Evolutionary conservation across 2,797 vertebrate species (phyloP), one percentile per base, ranked within the genome.

Genomic region (Erithacus rubecula): DNA sequence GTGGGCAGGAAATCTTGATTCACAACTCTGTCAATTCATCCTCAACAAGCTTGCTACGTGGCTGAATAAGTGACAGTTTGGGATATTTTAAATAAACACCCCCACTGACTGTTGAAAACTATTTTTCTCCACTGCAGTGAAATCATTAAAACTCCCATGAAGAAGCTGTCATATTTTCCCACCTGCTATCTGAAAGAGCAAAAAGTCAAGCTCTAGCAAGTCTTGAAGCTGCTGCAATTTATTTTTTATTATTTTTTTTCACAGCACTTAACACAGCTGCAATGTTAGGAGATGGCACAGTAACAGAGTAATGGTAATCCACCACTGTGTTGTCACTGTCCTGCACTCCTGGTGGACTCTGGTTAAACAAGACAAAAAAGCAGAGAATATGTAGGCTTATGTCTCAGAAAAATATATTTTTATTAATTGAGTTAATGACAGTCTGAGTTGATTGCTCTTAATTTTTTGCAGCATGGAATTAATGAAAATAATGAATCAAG

Each of bases 71-170:
- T 84, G 86, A 93, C 62, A 81, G 74, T 82, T 83, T 11, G 6
- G 86, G 69, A 79, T 89, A 94, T 92, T 96, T 94, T 93, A 95
- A 95, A 96, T 87, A 96, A 94, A 90, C 88, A 96, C 86, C 64
- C 77, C 68, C 78, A 76, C 0, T 56, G 72, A 91, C 79, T 88
- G 64, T 26, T 74, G 88, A 92, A 96, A 94, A 94, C 46, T 87
- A 65, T 47, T 94, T 95, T 95, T 65, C 83, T 88, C 51, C 58
- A 64, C 86, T 59, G 64, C 75, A 83, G 68, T 41, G 74, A 94
- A 94, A 93, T 93, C 91, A 94, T 95, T 91, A 95, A 83, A 93
- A 83, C 70, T 89, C 81, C 89, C 9, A 6, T 49, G 83, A 94
- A 86, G 71, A 79, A 95, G 56, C 53, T 82, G 85, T 93, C 81